Evolutionary conservation across 2,888 invertebrate species (phyloP).

Genomic region (Drosophila cognata): DNA sequence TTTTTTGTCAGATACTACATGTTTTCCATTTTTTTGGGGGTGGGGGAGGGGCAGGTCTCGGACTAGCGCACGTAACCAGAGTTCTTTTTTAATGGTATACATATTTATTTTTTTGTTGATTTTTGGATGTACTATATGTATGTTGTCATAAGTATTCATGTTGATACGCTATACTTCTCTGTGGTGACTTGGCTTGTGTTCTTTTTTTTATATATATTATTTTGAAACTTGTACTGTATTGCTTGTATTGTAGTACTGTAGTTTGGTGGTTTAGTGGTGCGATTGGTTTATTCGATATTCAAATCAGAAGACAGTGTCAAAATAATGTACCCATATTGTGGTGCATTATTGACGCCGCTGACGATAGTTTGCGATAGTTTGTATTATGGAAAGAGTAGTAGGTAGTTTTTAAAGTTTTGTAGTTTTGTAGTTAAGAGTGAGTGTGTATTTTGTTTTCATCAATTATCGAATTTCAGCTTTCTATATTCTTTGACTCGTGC

Average conservation of each 20-base stretch:
- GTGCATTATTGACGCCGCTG: conserved; percentile 82
- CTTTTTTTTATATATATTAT: conserved; percentile 11
- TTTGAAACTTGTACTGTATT: conserved; percentile 60
- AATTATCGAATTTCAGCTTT: conserved; percentile 23
- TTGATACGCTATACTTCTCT: conserved; percentile 80
- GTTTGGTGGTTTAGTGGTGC: conserved; percentile 60
- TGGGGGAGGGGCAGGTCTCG: conserved; percentile 36
- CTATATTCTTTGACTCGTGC: conserved; percentile 41
- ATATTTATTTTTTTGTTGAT: background rate
- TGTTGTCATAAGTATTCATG: conserved; percentile 43
- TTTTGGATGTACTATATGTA: conserved; percentile 24
- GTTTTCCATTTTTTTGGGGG: conserved; percentile 19
- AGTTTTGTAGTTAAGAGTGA: conserved; percentile 49
- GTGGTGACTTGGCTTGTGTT: conserved; percentile 46
- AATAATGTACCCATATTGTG: conserved; percentile 84
- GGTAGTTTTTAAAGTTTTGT: conserved; percentile 44
- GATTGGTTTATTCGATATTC: conserved; percentile 79
- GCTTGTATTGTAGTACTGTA: conserved; percentile 63
- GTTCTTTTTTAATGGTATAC: conserved; percentile 11
- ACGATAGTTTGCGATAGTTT: conserved; percentile 76
- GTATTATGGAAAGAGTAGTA: conserved; percentile 78
- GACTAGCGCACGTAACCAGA: conserved; percentile 52
- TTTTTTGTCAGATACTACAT: conserved; percentile 52
- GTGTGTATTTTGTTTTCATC: conserved; percentile 32
- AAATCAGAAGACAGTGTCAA: conserved; percentile 86